Percentiles rank a stretch among this genome's conserved stretches.
phyloP scores from a whole-genome alignment of 2,888 invertebrate species.

The Cantharis rustica region DNA sequence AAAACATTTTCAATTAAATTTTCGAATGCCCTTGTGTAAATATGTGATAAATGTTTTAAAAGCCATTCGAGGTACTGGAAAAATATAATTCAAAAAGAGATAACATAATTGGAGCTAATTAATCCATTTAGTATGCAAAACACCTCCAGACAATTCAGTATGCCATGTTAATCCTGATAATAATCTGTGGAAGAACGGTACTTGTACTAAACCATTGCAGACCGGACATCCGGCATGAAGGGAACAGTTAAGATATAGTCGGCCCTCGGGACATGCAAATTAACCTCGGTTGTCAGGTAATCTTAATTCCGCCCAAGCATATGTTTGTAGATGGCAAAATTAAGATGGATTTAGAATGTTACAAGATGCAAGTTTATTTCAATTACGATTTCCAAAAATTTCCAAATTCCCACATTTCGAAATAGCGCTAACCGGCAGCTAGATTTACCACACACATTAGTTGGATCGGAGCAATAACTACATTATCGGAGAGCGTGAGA shows the following conservation, averaged over 20 bases:
- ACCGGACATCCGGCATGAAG: conserved; percentile 33
- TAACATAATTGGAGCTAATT: conserved; percentile 25
- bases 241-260: conserved; percentile 34
- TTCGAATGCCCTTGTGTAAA: neutral
- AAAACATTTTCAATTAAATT: neutral
- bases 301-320: conserved; percentile 33
- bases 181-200: conserved; percentile 32
- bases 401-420: neutral
- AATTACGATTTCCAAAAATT: neutral
- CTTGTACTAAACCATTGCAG: conserved; percentile 33
- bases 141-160: conserved; percentile 32
- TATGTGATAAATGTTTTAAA: conserved; percentile 11
- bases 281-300: conserved; percentile 36
- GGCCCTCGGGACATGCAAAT: conserved; percentile 40
- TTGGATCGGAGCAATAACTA: neutral
- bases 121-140: conserved; percentile 31
- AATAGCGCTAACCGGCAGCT: too few species aligned
- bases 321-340: conserved; percentile 25
- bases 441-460: neutral
- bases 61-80: neutral
- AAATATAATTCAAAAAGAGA: conserved; percentile 20
- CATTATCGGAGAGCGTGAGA: neutral
- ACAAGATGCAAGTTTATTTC: neutral
- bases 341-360: conserved; percentile 7
- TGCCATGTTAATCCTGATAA: conserved; percentile 32